These are phyloP conservation scores for Crotalus viridis DNA, from an alignment of 2,113 vertebrate genomes.

Conservation along the genomic window DNA sequence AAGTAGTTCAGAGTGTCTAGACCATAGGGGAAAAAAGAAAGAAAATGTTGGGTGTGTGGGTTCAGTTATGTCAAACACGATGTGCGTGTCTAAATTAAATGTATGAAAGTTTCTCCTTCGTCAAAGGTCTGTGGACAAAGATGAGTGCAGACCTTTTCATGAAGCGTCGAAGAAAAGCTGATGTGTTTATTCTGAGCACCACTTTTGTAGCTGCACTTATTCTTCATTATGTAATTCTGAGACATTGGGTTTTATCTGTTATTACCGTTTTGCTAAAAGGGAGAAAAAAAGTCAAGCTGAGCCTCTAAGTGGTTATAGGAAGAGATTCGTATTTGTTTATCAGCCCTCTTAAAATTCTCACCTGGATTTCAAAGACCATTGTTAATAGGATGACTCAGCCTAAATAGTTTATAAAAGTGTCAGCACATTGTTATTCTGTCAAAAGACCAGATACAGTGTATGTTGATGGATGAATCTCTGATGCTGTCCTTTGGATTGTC, in stretches of 20 bases:
- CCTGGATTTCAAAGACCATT: not conserved
- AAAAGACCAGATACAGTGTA: not conserved
- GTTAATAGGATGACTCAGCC: conserved; percentile 5
- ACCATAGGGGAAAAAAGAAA: not conserved
- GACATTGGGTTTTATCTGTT: conserved; percentile 17
- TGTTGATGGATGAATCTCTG: not conserved
- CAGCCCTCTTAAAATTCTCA: not conserved
- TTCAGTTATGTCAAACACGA: not conserved
- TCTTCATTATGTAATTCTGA: conserved; percentile 48
- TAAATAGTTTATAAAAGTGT: not conserved
- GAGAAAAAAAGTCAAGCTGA: not conserved
- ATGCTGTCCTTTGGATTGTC: not conserved
- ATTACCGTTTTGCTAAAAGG: not conserved
- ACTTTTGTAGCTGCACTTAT: not conserved
- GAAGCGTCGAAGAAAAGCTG: conserved; percentile 16
- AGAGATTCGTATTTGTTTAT: conserved; percentile 12
- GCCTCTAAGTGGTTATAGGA: not conserved
- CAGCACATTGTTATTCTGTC: not conserved
- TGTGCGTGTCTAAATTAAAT: not conserved
- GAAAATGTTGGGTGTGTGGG: not conserved
- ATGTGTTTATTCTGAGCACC: conserved; percentile 38
- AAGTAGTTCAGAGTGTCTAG: not conserved
- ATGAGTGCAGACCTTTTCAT: conserved; percentile 6
- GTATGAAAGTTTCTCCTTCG: not conserved
- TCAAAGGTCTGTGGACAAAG: conserved; percentile 22